Evolutionary conservation across 1,140 invertebrate species (phyloP).

Genomic region (Ceratina calcarata): DNA sequence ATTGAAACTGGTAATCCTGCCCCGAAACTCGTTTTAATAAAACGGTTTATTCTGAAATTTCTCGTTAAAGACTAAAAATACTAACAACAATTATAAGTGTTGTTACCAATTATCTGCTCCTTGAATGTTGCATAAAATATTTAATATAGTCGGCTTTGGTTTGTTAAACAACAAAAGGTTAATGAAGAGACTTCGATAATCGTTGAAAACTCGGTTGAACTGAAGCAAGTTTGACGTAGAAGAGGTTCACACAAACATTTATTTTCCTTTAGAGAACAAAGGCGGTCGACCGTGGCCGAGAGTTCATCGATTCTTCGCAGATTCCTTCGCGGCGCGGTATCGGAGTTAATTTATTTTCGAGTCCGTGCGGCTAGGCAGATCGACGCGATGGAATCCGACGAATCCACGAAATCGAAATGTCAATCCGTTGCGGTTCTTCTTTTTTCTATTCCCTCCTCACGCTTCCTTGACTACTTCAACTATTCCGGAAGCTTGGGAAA

Average conservation of each 20-base stretch:
- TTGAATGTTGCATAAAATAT: no score
- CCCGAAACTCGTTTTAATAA: conserved; percentile 1
- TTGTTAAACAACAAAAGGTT: no score
- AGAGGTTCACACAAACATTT: conserved; percentile 53
- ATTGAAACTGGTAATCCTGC: not conserved
- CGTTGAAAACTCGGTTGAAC: conserved; percentile 35
- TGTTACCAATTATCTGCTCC: no score
- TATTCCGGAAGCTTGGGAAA: not conserved
- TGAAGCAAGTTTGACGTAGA: no score
- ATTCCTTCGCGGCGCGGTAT: conserved; percentile 50
- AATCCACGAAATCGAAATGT: conserved; percentile 47
- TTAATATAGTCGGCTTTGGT: no score
- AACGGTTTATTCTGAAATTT: conserved; percentile 1
- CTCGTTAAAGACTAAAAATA: not conserved
- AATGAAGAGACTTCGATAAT: conserved; percentile 35
- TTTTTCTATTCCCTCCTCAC: no score
- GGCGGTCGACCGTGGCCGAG: not conserved
- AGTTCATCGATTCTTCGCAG: conserved; percentile 50
- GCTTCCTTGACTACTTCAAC: conserved; percentile 1
- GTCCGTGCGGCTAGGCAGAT: not conserved
- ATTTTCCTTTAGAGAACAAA: conserved; percentile 26
- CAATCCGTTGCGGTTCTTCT: conserved; percentile 15
- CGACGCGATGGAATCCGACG: conserved; percentile 34
- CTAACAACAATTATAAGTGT: no score
- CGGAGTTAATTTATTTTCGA: conserved; percentile 46